Conservation (phyloP, 2,113 vertebrate species). For the Aldabrachelys gigantea region DNA sequence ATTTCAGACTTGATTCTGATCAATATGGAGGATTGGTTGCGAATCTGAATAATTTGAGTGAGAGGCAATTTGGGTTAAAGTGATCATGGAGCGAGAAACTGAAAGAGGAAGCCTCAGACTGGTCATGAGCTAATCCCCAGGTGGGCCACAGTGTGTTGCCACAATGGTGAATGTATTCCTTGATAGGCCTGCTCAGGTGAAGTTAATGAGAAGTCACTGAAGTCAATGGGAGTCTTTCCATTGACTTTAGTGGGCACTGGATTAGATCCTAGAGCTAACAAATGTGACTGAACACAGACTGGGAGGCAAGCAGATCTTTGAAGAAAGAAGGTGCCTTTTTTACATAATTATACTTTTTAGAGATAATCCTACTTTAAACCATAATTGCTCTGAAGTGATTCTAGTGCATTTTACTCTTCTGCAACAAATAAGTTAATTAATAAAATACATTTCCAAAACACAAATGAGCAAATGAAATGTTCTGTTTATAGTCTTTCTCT, state of each 20-base stretch:
- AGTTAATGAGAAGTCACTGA: too few species aligned
- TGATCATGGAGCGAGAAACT: too few species aligned
- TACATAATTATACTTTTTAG: neutral
- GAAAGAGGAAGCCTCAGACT: too few species aligned
- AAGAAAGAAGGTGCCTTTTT: neutral
- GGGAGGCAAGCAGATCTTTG: neutral
- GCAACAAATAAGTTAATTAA: slow-evolving; percentile 20
- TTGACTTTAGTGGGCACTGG: neutral
- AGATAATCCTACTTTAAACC: slow-evolving; percentile 20
- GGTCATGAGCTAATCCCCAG: too few species aligned
- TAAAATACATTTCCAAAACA: neutral
- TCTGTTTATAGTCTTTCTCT: slow-evolving; percentile 19
- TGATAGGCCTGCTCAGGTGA: too few species aligned
- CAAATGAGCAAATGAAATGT: slow-evolving; percentile 13
- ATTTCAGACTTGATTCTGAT: too few species aligned
- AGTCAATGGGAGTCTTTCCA: too few species aligned
- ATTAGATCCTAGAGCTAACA: neutral
- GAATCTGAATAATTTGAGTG: too few species aligned
- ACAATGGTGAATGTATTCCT: too few species aligned
- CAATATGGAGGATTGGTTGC: too few species aligned
- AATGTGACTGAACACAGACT: neutral
- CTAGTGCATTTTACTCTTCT: slow-evolving; percentile 24
- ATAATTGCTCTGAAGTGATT: slow-evolving; percentile 26
- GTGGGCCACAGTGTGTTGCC: too few species aligned
- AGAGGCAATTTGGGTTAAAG: too few species aligned